These are phyloP conservation scores for Clostera curtula DNA, from an alignment of 2,888 invertebrate species.

Conservation along the genomic window DNA sequence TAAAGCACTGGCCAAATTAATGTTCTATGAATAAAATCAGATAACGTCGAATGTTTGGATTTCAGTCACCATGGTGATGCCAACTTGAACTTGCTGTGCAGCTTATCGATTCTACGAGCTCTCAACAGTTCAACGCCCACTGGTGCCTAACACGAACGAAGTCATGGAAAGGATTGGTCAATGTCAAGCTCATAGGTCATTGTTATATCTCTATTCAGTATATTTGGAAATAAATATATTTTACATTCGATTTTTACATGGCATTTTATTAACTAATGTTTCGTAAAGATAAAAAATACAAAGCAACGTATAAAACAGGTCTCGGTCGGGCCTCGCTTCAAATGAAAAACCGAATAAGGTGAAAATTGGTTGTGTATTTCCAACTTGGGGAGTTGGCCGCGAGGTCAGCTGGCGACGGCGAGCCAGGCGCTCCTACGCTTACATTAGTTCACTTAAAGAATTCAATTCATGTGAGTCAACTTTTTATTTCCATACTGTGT, in stretches of 20 bases:
- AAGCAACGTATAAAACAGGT: slow-evolving; percentile 17
- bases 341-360: slow-evolving; percentile 65
- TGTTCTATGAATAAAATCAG: background rate
- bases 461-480: slow-evolving; percentile 70
- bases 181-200: slow-evolving; percentile 2
- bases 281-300: slow-evolving; percentile 2
- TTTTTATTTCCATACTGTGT: slow-evolving; percentile 74
- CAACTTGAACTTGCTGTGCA: slow-evolving; percentile 30
- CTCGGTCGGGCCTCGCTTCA: slow-evolving; percentile 27
- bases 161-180: background rate
- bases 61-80: slow-evolving; percentile 49
- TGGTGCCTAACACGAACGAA: slow-evolving; percentile 1
- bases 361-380: slow-evolving; percentile 65
- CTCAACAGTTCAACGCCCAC: slow-evolving; percentile 28
- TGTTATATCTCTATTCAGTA: background rate
- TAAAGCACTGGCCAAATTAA: background rate
- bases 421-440: slow-evolving; percentile 39
- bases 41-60: slow-evolving; percentile 27
- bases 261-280: slow-evolving; percentile 3
- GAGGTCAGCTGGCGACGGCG: slow-evolving; percentile 21
- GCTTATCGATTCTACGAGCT: slow-evolving; percentile 40
- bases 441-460: slow-evolving; percentile 61
- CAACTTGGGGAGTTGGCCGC: slow-evolving; percentile 38
- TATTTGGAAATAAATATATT: slow-evolving; percentile 2
- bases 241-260: slow-evolving; percentile 2